Percentiles rank a stretch among this genome's conserved stretches.
Evolutionary conservation across 2,797 vertebrate genomes (phyloP).

Genomic region (Pelobates cultripes): DNA sequence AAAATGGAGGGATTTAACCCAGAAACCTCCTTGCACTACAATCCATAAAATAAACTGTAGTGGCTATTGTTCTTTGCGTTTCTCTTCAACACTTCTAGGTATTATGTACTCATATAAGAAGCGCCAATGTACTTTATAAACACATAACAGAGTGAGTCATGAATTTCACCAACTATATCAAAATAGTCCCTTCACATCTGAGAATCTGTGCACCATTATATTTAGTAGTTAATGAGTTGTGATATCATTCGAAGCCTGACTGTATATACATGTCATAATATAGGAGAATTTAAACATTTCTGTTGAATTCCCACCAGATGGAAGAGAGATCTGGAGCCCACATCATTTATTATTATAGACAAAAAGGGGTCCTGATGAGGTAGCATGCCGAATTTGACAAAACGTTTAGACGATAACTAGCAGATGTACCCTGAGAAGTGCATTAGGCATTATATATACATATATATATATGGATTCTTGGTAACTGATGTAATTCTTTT

Average conservation of each 20-base stretch:
- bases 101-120: too few relatives aligned
- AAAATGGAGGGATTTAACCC: too few relatives aligned
- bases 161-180: background rate
- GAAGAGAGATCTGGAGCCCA: conserved; percentile 22
- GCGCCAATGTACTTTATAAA: background rate
- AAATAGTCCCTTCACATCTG: background rate
- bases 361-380: conserved; percentile 45
- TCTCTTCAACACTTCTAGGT: too few relatives aligned
- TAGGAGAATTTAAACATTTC: conserved; percentile 18
- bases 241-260: conserved; percentile 26
- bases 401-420: conserved; percentile 35
- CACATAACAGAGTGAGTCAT: background rate
- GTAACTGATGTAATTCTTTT: conserved; percentile 44
- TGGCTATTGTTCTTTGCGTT: too few relatives aligned
- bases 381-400: conserved; percentile 42
- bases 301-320: conserved; percentile 36
- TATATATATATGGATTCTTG: conserved; percentile 40
- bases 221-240: conserved; percentile 23
- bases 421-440: conserved; percentile 52
- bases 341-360: conserved; percentile 47
- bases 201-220: background rate
- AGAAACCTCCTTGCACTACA: too few relatives aligned
- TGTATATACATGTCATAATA: conserved; percentile 40
- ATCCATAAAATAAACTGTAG: too few relatives aligned
- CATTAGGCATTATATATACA: conserved; percentile 45